phyloP scores from a whole-genome alignment of 1,140 invertebrate genomes.

The Himalopsyche phryganea region DNA sequence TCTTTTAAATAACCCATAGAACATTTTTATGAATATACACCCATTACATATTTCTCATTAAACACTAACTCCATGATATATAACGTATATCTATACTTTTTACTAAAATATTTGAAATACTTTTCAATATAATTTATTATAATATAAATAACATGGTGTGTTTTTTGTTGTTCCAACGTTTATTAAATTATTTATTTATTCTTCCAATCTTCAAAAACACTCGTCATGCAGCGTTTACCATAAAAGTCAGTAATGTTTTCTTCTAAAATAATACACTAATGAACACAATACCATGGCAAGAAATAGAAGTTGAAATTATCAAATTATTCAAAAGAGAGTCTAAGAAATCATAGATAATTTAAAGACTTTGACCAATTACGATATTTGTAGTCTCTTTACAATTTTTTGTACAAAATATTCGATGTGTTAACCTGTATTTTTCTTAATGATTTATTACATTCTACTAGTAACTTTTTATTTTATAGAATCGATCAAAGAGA shows the following conservation, averaged over 20 bases:
- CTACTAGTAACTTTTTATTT: not conserved
- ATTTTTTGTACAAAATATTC: not conserved
- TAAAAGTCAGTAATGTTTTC: no score
- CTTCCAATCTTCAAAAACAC: not conserved
- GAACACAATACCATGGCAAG: no score
- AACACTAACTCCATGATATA: conserved; percentile 3
- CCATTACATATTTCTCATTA: not conserved
- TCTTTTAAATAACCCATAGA: not conserved
- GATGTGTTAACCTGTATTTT: not conserved
- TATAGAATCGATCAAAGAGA: not conserved
- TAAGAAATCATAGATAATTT: no score
- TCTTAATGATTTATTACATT: not conserved
- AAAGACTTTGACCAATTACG: no score
- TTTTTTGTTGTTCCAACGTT: not conserved
- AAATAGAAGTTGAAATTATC: no score
- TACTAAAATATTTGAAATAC: not conserved
- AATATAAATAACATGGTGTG: conserved; percentile 5
- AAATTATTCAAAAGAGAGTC: no score
- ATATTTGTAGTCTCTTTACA: not conserved
- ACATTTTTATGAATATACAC: no score
- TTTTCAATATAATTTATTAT: conserved; percentile 1
- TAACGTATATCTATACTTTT: conserved; percentile 1
- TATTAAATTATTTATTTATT: not conserved
- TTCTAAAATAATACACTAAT: no score
- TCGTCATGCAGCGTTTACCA: no score